phyloP scores from a whole-genome alignment of 2,113 vertebrate genomes.

The Oostethus manadensis region DNA sequence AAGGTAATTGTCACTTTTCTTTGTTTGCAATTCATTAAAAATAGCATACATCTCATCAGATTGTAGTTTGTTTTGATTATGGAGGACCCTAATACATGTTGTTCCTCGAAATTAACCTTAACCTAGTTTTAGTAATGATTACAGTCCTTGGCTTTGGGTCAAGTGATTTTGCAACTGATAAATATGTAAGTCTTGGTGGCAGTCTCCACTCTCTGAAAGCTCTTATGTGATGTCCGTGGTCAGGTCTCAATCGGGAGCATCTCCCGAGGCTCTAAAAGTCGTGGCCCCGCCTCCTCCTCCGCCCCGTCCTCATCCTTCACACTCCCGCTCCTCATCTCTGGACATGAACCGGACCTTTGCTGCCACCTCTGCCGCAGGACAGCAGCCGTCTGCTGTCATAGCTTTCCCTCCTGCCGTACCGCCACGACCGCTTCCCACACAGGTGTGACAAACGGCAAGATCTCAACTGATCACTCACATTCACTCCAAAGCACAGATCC shows the following conservation, averaged over 20 bases:
- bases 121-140: no score
- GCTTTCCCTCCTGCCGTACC: constrained; percentile 94
- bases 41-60: no score
- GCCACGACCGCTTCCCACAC: constrained; percentile 89
- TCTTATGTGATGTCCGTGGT: constrained; percentile 6
- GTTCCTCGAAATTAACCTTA: no score
- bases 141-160: no score
- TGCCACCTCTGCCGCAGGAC: constrained; percentile 74
- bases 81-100: no score
- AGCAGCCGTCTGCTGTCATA: constrained; percentile 80
- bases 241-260: constrained; percentile 95
- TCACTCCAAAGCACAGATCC: neutral
- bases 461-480: neutral
- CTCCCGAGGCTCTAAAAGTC: constrained; percentile 80
- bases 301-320: constrained; percentile 87
- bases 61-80: no score
- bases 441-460: constrained; percentile 68
- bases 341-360: constrained; percentile 95
- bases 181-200: no score
- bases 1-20: constrained; percentile 69
- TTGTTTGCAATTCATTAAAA: neutral
- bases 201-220: no score
- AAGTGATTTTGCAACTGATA: no score
- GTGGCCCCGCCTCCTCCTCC: constrained; percentile 90
- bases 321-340: constrained; percentile 96